These are phyloP conservation scores for Myotis planiceps DNA, from an alignment of 2,797 vertebrate species.

Conservation along the genomic window DNA sequence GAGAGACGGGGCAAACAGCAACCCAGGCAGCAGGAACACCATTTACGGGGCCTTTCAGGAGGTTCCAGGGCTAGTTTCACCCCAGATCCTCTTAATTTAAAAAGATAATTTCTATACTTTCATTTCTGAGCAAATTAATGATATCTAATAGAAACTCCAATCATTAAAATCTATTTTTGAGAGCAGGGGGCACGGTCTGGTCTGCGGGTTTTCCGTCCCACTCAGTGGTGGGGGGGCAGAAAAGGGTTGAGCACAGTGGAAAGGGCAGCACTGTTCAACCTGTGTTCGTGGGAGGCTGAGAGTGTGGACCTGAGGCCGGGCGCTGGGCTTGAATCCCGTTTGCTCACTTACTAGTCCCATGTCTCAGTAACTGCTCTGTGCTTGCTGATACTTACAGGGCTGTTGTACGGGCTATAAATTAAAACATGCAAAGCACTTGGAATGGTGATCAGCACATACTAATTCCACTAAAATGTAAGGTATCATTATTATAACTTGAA, in stretches of 20 bases:
- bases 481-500: background rate
- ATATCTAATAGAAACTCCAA: conserved; percentile 5
- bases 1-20: background rate
- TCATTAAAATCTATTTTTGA: background rate
- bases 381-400: background rate
- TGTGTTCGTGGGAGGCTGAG: background rate
- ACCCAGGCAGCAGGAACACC: background rate
- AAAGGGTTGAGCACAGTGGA: background rate
- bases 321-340: background rate
- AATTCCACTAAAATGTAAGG: background rate
- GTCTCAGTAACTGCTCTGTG: background rate
- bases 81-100: background rate
- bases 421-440: background rate
- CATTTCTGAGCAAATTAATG: conserved; percentile 10
- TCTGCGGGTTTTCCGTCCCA: background rate
- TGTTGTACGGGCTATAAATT: background rate
- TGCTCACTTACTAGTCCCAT: background rate
- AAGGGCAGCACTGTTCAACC: background rate
- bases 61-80: background rate
- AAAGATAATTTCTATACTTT: background rate
- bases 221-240: background rate
- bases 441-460: background rate
- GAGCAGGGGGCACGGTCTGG: background rate
- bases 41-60: background rate
- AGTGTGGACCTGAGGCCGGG: background rate